Percentiles rank a stretch among this genome's conserved stretches.
Evolutionary conservation across 2,888 invertebrate species (phyloP).

Genomic region (Synergus laeviventris): DNA sequence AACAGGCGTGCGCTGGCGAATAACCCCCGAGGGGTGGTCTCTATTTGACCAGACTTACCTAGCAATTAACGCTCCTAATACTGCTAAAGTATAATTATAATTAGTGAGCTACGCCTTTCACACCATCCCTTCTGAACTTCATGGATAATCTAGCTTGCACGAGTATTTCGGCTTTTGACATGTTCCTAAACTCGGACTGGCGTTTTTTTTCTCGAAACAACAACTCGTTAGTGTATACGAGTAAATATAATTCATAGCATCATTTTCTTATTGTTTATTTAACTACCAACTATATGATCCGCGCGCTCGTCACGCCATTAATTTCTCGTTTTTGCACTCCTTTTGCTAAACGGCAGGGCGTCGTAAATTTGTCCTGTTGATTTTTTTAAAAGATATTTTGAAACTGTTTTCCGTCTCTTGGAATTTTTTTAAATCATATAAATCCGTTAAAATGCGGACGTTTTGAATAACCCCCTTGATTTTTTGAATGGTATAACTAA

Average conservation of each 20-base stretch:
- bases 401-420: no score
- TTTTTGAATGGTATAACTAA: neutral
- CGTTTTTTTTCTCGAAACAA: slow-evolving; percentile 4
- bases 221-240: neutral
- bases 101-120: slow-evolving; percentile 74
- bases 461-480: neutral
- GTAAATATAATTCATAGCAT: neutral
- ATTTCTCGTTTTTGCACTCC: no score
- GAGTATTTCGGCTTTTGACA: slow-evolving; percentile 8
- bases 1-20: slow-evolving; percentile 36
- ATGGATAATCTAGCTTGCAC: slow-evolving; percentile 33
- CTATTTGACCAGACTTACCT: slow-evolving; percentile 73
- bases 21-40: slow-evolving; percentile 61
- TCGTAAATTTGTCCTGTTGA: no score
- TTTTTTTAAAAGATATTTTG: no score
- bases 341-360: no score
- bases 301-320: no score
- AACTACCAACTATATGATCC: no score
- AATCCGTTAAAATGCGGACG: no score
- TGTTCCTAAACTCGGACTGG: slow-evolving; percentile 8
- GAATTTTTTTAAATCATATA: no score
- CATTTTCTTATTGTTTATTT: neutral
- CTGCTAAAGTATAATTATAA: slow-evolving; percentile 75
- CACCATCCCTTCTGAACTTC: slow-evolving; percentile 68
- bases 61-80: slow-evolving; percentile 75